Conservation (phyloP, 2,888 invertebrate genomes). For the Charanyca ferruginea region DNA sequence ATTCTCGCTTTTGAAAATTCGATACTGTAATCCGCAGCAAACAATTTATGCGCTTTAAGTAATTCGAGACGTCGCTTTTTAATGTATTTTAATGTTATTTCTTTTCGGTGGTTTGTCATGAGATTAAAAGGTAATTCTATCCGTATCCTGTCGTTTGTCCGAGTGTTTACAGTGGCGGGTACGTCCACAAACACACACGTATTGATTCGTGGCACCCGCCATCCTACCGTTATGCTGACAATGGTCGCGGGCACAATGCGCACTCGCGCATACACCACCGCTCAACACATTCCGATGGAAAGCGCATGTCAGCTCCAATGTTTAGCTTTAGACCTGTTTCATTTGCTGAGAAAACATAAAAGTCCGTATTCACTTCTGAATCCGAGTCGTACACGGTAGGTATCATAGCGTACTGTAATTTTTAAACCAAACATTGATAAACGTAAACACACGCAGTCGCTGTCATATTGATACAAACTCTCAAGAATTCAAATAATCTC, state of each 20-base stretch:
- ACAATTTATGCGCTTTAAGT: slow-evolving; percentile 58
- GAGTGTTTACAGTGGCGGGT: slow-evolving; percentile 59
- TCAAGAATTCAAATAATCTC: slow-evolving; percentile 41
- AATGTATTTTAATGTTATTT: slow-evolving; percentile 58
- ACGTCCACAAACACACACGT: slow-evolving; percentile 71
- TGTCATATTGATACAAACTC: slow-evolving; percentile 53
- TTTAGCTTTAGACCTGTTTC: slow-evolving; percentile 58
- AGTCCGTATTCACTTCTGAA: slow-evolving; percentile 14
- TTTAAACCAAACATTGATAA: slow-evolving; percentile 38
- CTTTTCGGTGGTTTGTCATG: slow-evolving; percentile 47
- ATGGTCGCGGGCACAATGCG: slow-evolving; percentile 42
- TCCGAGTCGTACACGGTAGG: slow-evolving; percentile 8
- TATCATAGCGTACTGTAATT: slow-evolving; percentile 44
- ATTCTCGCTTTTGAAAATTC: slow-evolving; percentile 57
- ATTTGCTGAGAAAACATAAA: slow-evolving; percentile 55
- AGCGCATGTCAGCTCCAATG: slow-evolving; percentile 37
- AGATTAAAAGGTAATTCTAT: slow-evolving; percentile 61
- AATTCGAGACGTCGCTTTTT: slow-evolving; percentile 53
- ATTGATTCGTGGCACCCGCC: slow-evolving; percentile 67
- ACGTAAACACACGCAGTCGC: slow-evolving; percentile 21
- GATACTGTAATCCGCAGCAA: slow-evolving; percentile 45
- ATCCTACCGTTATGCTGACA: slow-evolving; percentile 67
- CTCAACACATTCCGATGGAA: slow-evolving; percentile 47
- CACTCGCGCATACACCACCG: slow-evolving; percentile 27
- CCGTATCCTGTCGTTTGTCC: slow-evolving; percentile 45